Conservation (phyloP, 2,888 invertebrate genomes). For the Empis stercorea region DNA sequence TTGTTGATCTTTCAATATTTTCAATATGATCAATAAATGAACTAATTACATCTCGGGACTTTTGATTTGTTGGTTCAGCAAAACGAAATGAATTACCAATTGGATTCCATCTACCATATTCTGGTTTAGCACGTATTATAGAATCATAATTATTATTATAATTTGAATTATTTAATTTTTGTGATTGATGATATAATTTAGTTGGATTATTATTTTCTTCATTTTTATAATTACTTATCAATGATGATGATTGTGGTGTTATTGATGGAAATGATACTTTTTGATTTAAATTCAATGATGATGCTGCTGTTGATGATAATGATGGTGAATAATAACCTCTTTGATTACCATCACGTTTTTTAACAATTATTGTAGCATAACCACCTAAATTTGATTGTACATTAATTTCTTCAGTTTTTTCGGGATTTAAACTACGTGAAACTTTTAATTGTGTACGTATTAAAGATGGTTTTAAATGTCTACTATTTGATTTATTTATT, state of each 20-base stretch:
- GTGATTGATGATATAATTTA: not conserved
- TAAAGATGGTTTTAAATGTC: conserved; percentile 39
- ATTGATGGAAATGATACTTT: too few species aligned
- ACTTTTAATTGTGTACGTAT: conserved; percentile 65
- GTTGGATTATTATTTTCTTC: too few species aligned
- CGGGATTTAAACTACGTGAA: conserved; percentile 61
- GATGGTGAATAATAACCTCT: conserved; percentile 16
- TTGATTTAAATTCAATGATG: not conserved
- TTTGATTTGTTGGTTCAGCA: conserved; percentile 11
- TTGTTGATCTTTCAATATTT: conserved; percentile 9
- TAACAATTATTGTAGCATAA: conserved; percentile 63
- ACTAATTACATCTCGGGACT: conserved; percentile 15
- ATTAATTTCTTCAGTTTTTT: conserved; percentile 59
- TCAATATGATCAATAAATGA: conserved; percentile 17
- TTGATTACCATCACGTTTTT: conserved; percentile 49
- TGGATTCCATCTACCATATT: conserved; percentile 34
- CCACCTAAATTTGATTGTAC: conserved; percentile 65
- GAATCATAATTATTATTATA: not conserved
- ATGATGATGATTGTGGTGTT: not conserved
- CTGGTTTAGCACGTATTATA: conserved; percentile 1
- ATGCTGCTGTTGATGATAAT: not conserved
- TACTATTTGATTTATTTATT: not conserved
- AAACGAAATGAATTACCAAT: conserved; percentile 17
- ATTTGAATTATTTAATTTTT: not conserved
- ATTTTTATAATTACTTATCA: not conserved